Conservation (phyloP, 2,113 vertebrate genomes). For the Cheirogaleus medius region DNA sequence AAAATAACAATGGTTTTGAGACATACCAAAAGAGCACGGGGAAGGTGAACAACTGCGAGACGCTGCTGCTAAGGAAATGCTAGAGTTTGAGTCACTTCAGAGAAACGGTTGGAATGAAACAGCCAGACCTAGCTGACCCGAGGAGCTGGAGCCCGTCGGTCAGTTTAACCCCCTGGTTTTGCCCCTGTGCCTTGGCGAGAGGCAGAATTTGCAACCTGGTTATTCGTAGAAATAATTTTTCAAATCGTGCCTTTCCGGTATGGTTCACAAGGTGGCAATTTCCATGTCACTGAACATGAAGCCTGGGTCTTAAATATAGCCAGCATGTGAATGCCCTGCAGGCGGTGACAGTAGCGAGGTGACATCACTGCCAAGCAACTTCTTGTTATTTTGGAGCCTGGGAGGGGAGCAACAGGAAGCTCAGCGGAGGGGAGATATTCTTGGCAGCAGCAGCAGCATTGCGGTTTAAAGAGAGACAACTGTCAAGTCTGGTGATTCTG, state of each 20-base stretch:
- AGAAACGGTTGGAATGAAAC: background rate
- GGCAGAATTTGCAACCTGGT: slow-evolving; percentile 17
- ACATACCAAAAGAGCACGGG: background rate
- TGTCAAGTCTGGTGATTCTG: slow-evolving; percentile 48
- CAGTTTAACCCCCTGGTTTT: background rate
- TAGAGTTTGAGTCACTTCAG: background rate
- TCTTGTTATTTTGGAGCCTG: slow-evolving; percentile 54
- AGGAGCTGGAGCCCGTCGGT: background rate
- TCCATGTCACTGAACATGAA: slow-evolving; percentile 70
- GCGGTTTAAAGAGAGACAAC: slow-evolving; percentile 32
- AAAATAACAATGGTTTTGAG: background rate
- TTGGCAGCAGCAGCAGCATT: slow-evolving; percentile 28
- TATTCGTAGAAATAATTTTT: slow-evolving; percentile 37
- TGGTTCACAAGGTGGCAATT: slow-evolving; percentile 64
- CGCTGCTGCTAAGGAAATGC: no score
- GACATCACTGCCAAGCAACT: slow-evolving; percentile 65
- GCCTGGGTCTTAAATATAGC: slow-evolving; percentile 73
- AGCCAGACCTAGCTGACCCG: background rate
- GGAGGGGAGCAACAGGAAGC: slow-evolving; percentile 67
- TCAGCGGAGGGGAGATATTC: slow-evolving; percentile 66
- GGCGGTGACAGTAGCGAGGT: slow-evolving; percentile 45
- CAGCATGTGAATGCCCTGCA: slow-evolving; percentile 65
- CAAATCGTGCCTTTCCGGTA: slow-evolving; percentile 49
- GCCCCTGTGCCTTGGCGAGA: background rate
- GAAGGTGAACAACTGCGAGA: background rate